Evolutionary conservation across 37 sponge, comb jelly and placozoan genomes (phyloP).

Genomic region (Theonella swinhoei): DNA sequence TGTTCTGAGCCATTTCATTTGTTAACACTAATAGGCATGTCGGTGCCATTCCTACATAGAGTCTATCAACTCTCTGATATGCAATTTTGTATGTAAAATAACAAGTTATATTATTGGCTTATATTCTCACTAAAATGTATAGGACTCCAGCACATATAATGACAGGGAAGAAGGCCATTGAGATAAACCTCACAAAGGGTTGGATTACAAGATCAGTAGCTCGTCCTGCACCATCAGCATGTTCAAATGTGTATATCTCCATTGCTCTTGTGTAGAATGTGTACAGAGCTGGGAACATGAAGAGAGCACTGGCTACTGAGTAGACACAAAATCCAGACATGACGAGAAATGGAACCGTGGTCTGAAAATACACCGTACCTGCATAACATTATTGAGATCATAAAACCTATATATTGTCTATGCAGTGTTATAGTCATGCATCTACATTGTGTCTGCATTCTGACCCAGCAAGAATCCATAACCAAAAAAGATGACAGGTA

Average conservation of each 20-base stretch:
- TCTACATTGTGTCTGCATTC: too few relatives aligned
- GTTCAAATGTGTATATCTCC: slow-evolving; percentile 68
- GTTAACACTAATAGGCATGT: too few relatives aligned
- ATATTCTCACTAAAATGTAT: slow-evolving; percentile 55
- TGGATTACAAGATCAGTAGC: slow-evolving; percentile 65
- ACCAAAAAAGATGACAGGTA: slow-evolving; percentile 71
- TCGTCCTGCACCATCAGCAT: slow-evolving; percentile 75
- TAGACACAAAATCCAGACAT: slow-evolving; percentile 77
- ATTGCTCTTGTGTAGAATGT: slow-evolving; percentile 43
- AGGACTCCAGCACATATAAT: slow-evolving; percentile 40
- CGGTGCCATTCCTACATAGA: too few relatives aligned
- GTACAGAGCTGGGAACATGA: slow-evolving; percentile 84
- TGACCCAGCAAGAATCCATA: slow-evolving; percentile 72
- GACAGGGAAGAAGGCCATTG: slow-evolving; percentile 39
- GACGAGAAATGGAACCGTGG: slow-evolving; percentile 24
- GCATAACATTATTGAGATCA: neutral
- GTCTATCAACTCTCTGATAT: too few relatives aligned
- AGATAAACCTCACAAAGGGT: slow-evolving; percentile 52
- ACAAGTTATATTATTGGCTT: neutral
- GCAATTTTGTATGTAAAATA: neutral
- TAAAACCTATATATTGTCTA: neutral
- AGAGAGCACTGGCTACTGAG: slow-evolving; percentile 78
- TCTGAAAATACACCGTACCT: slow-evolving; percentile 66
- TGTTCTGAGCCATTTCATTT: too few relatives aligned
- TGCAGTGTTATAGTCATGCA: too few relatives aligned